Evolutionary conservation across 2,797 vertebrate species (phyloP).

Genomic region (Malacoctenus gilli): DNA sequence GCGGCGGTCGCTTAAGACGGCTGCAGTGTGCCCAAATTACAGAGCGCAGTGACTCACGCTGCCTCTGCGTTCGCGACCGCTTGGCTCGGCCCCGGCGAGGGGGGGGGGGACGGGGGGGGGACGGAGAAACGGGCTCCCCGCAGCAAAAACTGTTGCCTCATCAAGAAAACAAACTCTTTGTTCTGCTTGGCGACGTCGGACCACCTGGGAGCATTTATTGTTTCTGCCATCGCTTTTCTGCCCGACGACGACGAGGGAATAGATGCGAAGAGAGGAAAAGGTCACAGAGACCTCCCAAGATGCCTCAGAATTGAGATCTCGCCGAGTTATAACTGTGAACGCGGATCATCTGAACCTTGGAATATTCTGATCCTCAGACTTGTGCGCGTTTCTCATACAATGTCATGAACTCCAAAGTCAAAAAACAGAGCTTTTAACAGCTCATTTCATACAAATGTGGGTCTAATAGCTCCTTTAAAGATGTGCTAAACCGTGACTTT

Average conservation of each 20-base stretch:
- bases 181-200: constrained; percentile 55
- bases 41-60: constrained; percentile 73
- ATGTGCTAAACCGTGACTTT: constrained; percentile 37
- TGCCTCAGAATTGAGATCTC: no score
- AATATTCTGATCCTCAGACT: no score
- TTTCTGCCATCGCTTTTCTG: constrained; percentile 22
- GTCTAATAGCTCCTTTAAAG: constrained; percentile 55
- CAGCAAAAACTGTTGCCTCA: constrained; percentile 65
- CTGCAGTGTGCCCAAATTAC: constrained; percentile 75
- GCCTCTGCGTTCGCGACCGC: constrained; percentile 64
- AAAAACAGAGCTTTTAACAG: constrained; percentile 44
- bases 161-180: constrained; percentile 64
- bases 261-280: neutral
- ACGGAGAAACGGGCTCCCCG: constrained; percentile 55
- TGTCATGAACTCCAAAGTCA: constrained; percentile 27
- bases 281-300: constrained; percentile 31
- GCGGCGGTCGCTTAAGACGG: constrained; percentile 75
- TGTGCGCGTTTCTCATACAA: constrained; percentile 19
- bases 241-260: no score
- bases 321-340: neutral
- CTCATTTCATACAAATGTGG: constrained; percentile 63
- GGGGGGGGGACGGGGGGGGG: constrained; percentile 34
- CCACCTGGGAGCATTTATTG: constrained; percentile 61
- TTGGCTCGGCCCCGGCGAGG: constrained; percentile 50
- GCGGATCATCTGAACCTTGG: no score